Conservation (phyloP, 2,113 vertebrate genomes). For the Syngnathus scovelli region DNA sequence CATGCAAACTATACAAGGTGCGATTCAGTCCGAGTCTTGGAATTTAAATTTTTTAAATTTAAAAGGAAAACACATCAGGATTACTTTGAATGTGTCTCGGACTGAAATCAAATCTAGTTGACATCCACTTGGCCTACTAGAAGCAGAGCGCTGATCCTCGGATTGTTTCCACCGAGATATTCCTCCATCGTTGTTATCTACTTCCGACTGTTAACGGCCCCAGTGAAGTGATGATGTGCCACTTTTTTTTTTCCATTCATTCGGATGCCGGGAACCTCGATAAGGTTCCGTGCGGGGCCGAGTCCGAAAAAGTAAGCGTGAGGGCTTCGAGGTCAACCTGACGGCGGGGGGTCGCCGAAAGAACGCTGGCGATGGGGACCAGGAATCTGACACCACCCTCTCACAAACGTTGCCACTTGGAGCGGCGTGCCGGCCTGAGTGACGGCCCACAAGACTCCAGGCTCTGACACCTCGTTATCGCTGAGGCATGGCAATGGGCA, state of each 20-base stretch:
- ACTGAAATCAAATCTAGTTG: slow-evolving; percentile 11
- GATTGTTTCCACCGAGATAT: slow-evolving; percentile 44
- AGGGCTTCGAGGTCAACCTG: slow-evolving; percentile 40
- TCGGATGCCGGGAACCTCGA: slow-evolving; percentile 41
- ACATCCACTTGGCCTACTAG: slow-evolving; percentile 27
- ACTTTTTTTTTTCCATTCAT: slow-evolving; percentile 63
- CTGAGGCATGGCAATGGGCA: slow-evolving; percentile 49
- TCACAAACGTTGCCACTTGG: slow-evolving; percentile 66
- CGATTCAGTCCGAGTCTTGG: too few relatives aligned
- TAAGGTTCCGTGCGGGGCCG: slow-evolving; percentile 42
- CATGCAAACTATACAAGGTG: too few relatives aligned
- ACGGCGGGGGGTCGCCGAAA: slow-evolving; percentile 44
- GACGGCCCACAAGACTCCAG: slow-evolving; percentile 76
- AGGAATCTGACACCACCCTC: slow-evolving; percentile 73
- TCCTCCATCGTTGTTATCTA: slow-evolving; percentile 50
- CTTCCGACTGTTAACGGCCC: slow-evolving; percentile 57
- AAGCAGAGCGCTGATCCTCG: slow-evolving; percentile 19
- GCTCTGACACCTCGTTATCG: slow-evolving; percentile 88
- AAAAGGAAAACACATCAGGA: too few relatives aligned
- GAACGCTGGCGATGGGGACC: slow-evolving; percentile 52
- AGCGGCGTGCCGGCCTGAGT: slow-evolving; percentile 71
- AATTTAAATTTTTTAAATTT: too few relatives aligned
- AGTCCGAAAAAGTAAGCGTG: slow-evolving; percentile 57
- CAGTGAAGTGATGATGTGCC: slow-evolving; percentile 55
- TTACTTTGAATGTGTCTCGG: too few relatives aligned